These are phyloP conservation scores for Bombylius discolor DNA, from an alignment of 2,888 invertebrate genomes.

Conservation along the genomic window DNA sequence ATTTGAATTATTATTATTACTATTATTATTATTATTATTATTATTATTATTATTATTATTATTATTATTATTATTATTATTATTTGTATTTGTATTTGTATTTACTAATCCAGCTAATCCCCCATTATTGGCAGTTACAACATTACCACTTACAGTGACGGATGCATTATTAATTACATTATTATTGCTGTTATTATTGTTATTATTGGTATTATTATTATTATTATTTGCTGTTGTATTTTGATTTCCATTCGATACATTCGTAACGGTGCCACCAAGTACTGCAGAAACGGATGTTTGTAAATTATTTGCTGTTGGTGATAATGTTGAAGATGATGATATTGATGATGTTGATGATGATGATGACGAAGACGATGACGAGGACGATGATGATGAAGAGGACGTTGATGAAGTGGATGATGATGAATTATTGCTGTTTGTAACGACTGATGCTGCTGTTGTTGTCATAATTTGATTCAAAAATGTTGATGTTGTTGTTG, in stretches of 20 bases:
- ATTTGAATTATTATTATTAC: no score
- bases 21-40: no score
- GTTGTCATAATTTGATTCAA: neutral
- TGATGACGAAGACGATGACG: neutral
- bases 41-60: neutral
- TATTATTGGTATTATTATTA: neutral
- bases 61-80: neutral
- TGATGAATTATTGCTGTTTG: neutral
- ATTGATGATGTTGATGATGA: neutral
- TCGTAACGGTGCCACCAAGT: neutral
- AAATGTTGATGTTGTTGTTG: conserved; percentile 3
- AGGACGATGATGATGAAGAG: neutral
- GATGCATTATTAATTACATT: neutral
- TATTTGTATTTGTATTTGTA: neutral
- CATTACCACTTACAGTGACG: neutral
- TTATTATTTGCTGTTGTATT: neutral
- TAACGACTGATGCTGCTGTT: neutral
- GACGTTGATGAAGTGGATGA: neutral
- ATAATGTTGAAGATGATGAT: neutral
- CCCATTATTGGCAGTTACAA: no score
- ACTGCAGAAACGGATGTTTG: neutral
- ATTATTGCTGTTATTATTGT: neutral
- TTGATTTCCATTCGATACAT: neutral
- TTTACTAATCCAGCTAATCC: neutral
- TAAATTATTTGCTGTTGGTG: neutral